Evolutionary conservation across 2,113 vertebrate genomes (phyloP).

Genomic region (Oncorhynchus gorbuscha): DNA sequence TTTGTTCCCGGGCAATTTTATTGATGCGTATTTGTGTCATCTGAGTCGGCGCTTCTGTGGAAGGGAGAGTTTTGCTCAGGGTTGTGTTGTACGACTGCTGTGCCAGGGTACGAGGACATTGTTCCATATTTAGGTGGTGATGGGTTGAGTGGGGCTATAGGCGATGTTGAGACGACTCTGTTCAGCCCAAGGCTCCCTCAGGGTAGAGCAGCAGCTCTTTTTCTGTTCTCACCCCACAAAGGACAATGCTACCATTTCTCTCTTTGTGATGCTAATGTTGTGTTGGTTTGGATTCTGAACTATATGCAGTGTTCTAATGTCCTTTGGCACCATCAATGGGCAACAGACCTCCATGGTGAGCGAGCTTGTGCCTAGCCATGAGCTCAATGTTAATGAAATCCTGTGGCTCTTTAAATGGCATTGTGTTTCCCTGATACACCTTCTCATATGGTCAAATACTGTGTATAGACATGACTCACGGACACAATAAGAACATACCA

Average conservation of each 20-base stretch:
- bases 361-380: not conserved
- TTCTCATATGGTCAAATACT: not conserved
- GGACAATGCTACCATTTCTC: not conserved
- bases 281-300: not conserved
- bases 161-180: not conserved
- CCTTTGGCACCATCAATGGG: not conserved
- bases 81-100: no score
- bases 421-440: no score
- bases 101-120: slow-evolving; percentile 2
- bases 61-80: not conserved
- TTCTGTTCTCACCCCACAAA: not conserved
- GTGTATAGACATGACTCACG: not conserved
- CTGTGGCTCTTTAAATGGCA: no score
- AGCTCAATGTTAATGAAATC: no score
- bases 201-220: no score
- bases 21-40: not conserved
- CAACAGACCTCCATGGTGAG: not conserved
- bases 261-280: not conserved
- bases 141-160: not conserved
- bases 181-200: not conserved
- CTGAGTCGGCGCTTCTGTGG: not conserved
- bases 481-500: not conserved
- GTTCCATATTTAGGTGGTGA: not conserved
- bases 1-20: not conserved
- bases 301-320: not conserved